These are phyloP conservation scores for Mellilla xanthometata DNA, from an alignment of 2,888 invertebrate species.

Conservation along the genomic window DNA sequence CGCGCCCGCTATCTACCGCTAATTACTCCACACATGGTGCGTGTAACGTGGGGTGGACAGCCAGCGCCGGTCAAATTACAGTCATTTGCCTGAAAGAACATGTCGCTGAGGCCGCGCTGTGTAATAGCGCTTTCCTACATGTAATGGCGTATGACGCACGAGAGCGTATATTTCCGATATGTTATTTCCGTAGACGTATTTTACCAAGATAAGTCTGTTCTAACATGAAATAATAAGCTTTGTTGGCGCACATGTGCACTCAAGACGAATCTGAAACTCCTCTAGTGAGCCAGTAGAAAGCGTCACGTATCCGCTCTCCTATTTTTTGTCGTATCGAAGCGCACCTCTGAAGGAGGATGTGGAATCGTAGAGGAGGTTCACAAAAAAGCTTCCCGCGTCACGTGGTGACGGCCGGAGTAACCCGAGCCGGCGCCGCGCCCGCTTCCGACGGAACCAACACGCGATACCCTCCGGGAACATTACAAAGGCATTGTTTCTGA, in stretches of 20 bases:
- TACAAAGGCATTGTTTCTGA: constrained; percentile 28
- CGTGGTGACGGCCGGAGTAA: constrained; percentile 60
- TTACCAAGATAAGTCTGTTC: too few relatives aligned
- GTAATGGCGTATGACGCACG: constrained; percentile 4
- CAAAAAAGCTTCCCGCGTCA: constrained; percentile 61
- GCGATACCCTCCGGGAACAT: constrained; percentile 36
- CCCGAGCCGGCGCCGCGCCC: constrained; percentile 51
- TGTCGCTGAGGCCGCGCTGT: constrained; percentile 11
- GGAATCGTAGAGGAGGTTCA: constrained; percentile 37
- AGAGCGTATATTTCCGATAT: too few relatives aligned
- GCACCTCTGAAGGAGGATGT: constrained; percentile 46
- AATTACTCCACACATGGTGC: constrained; percentile 56
- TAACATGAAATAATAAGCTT: too few relatives aligned
- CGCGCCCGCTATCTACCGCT: constrained; percentile 26
- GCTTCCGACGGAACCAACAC: constrained; percentile 63
- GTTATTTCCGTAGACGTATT: too few relatives aligned
- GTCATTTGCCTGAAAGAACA: constrained; percentile 28
- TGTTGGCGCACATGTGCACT: too few relatives aligned
- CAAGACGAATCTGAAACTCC: too few relatives aligned
- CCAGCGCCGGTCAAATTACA: constrained; percentile 41
- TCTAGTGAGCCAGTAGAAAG: constrained; percentile 21
- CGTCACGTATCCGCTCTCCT: constrained; percentile 38
- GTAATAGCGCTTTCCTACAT: constrained; percentile 11
- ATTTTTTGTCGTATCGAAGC: constrained; percentile 40
- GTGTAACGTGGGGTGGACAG: constrained; percentile 15